These are phyloP conservation scores for Leguminivora glycinivorella DNA, from an alignment of 1,140 invertebrate species.

Conservation along the genomic window DNA sequence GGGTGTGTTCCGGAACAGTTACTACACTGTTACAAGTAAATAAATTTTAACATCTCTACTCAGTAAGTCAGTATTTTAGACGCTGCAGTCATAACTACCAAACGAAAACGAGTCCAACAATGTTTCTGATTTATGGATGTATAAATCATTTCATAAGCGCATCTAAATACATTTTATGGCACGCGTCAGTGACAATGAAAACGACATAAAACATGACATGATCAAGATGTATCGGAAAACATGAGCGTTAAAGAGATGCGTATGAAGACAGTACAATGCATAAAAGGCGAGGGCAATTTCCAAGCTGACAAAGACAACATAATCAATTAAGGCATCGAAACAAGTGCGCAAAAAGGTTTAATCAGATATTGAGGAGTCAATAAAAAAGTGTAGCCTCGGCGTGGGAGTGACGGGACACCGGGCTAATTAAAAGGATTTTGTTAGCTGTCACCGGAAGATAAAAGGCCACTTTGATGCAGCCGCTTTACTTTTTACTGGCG, in stretches of 20 bases:
- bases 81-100: background rate
- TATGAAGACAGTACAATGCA: background rate
- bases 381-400: constrained; percentile 43
- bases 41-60: constrained; percentile 24
- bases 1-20: constrained; percentile 22
- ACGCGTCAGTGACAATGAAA: constrained; percentile 11
- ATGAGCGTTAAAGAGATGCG: background rate
- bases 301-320: constrained; percentile 2
- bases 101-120: constrained; percentile 11
- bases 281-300: background rate
- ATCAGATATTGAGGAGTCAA: constrained; percentile 39
- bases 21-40: constrained; percentile 18
- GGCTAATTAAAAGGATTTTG: constrained; percentile 75
- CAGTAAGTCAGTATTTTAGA: constrained; percentile 23
- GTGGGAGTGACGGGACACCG: constrained; percentile 52
- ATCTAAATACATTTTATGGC: constrained; percentile 5
- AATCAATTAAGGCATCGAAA: constrained; percentile 22
- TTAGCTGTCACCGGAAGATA: constrained; percentile 71
- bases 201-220: constrained; percentile 2
- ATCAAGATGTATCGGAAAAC: constrained; percentile 6
- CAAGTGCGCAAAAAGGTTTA: constrained; percentile 36
- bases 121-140: constrained; percentile 9
- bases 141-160: constrained; percentile 23
- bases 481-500: constrained; percentile 35
- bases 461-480: constrained; percentile 54